Conservation (phyloP, 35 echinoderm and acorn worm species). For the Ophiothrix spiculata region DNA sequence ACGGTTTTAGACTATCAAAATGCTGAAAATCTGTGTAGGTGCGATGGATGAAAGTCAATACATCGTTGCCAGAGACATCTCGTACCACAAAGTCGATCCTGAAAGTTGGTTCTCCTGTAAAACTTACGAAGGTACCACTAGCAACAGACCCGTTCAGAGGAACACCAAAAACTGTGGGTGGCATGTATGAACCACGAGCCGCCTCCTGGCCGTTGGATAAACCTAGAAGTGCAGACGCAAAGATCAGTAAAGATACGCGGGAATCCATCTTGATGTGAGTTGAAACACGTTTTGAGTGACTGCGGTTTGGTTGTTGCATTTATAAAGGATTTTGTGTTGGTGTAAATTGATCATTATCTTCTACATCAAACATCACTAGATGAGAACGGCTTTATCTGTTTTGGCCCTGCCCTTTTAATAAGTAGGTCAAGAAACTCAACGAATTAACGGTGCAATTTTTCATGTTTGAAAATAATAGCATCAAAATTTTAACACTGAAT, state of each 20-base stretch:
- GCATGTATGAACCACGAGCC: not conserved
- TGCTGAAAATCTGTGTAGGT: constrained; percentile 42
- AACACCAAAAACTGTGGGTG: not conserved
- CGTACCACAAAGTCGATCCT: constrained; percentile 37
- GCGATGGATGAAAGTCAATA: constrained; percentile 38
- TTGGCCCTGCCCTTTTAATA: too few relatives aligned
- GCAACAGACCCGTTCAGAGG: not conserved
- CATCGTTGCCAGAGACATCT: not conserved
- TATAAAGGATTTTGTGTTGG: too few relatives aligned
- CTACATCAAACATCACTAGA: too few relatives aligned
- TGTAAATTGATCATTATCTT: too few relatives aligned
- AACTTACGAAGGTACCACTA: not conserved
- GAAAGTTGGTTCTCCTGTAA: constrained; percentile 28
- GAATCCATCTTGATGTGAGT: not conserved
- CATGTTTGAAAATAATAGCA: too few relatives aligned
- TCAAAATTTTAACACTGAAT: too few relatives aligned
- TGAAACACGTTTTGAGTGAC: not conserved
- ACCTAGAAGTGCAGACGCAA: too few relatives aligned
- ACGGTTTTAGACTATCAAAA: constrained; percentile 35
- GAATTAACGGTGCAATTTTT: too few relatives aligned
- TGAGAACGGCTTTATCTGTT: too few relatives aligned
- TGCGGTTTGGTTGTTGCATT: too few relatives aligned
- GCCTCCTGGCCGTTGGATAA: not conserved
- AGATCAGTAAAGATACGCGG: not conserved
- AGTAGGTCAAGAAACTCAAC: too few relatives aligned